Evolutionary conservation across 2,888 invertebrate species (phyloP).

Genomic region (Lissonota sp.): DNA sequence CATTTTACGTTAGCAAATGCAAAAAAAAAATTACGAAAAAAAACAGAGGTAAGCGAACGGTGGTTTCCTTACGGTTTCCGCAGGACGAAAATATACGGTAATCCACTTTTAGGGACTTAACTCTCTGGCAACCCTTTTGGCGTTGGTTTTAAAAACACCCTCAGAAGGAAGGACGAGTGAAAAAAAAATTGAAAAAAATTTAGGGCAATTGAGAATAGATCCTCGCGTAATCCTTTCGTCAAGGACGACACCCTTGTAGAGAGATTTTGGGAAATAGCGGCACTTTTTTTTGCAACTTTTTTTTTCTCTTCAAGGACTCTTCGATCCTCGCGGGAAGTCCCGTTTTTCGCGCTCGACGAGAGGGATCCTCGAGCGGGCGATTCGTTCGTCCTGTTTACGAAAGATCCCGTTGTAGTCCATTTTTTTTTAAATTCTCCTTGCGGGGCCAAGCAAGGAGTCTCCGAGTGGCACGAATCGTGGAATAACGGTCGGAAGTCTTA

Average conservation of each 20-base stretch:
- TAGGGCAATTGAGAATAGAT: slow-evolving; percentile 16
- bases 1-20: slow-evolving; percentile 21
- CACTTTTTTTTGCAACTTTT: slow-evolving; percentile 67
- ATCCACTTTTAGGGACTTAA: slow-evolving; percentile 58
- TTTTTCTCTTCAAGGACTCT: slow-evolving; percentile 52
- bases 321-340: slow-evolving; percentile 64
- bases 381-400: slow-evolving; percentile 45
- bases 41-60: slow-evolving; percentile 52
- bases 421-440: slow-evolving; percentile 26
- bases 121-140: slow-evolving; percentile 49
- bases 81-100: slow-evolving; percentile 51
- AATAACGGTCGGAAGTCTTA: slow-evolving; percentile 69
- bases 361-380: slow-evolving; percentile 34
- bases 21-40: slow-evolving; percentile 31
- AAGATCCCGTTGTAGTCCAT: slow-evolving; percentile 52
- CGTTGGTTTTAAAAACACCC: slow-evolving; percentile 22
- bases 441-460: slow-evolving; percentile 29
- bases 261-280: slow-evolving; percentile 73
- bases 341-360: slow-evolving; percentile 69
- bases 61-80: slow-evolving; percentile 40
- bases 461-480: slow-evolving; percentile 68
- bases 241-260: slow-evolving; percentile 67
- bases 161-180: slow-evolving; percentile 6
- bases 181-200: slow-evolving; percentile 33
- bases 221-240: slow-evolving; percentile 62